Conservation (phyloP, 1,140 invertebrate genomes). For the Caenorhabditis tropicalis region DNA sequence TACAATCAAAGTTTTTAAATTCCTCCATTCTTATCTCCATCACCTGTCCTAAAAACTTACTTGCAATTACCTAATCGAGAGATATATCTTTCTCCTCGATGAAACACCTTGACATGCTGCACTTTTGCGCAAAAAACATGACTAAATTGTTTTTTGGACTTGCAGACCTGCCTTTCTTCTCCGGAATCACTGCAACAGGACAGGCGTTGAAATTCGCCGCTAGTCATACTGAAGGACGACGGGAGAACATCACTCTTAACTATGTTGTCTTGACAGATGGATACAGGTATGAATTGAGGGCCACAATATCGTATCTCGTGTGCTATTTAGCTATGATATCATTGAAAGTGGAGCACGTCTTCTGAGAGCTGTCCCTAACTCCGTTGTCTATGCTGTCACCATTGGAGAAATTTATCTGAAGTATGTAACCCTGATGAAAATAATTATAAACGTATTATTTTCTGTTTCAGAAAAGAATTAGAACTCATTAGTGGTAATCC, state of each 20-base stretch:
- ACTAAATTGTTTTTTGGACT: constrained; percentile 22
- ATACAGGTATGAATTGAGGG: constrained; percentile 1
- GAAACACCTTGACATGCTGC: constrained; percentile 34
- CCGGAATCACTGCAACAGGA: constrained; percentile 52
- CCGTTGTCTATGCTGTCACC: not conserved
- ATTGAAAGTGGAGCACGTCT: not conserved
- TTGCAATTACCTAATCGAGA: not conserved
- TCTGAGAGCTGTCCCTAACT: not conserved
- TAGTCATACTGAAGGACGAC: constrained; percentile 17
- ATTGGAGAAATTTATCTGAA: constrained; percentile 12
- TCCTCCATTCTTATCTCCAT: not conserved
- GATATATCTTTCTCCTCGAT: constrained; percentile 8
- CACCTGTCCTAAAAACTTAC: not conserved
- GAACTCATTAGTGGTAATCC: not conserved
- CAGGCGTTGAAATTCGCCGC: constrained; percentile 43
- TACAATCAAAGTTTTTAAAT: not conserved
- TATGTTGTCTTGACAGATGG: constrained; percentile 50
- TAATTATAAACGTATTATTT: too few species aligned
- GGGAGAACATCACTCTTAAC: constrained; percentile 13
- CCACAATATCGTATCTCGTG: too few species aligned
- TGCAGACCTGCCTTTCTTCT: constrained; percentile 49
- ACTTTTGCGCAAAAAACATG: constrained; percentile 2
- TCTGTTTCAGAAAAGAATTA: constrained; percentile 22
- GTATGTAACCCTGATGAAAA: not conserved
- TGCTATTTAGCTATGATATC: constrained; percentile 34